phyloP scores from a whole-genome alignment of 2,888 invertebrate species.

The Craniophora ligustri region DNA sequence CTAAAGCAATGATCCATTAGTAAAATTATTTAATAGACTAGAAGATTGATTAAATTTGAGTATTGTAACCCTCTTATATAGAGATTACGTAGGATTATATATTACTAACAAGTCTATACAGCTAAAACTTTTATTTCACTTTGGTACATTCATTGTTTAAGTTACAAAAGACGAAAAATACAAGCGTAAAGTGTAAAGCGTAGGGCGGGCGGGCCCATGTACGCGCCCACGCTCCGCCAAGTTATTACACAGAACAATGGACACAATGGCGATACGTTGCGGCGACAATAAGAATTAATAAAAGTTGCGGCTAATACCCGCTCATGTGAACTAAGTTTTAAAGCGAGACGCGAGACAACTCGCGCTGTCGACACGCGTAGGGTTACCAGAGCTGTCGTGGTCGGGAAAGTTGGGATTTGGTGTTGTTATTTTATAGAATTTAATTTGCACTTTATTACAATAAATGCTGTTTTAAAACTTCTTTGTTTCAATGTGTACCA shows the following conservation, averaged over 20 bases:
- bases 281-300: conserved; percentile 49
- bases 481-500: no score
- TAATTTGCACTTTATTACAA: no score
- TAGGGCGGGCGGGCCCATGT: conserved; percentile 5
- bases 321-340: conserved; percentile 34
- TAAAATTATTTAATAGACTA: no score
- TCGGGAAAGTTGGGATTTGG: no score
- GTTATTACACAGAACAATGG: conserved; percentile 35
- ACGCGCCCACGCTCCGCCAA: conserved; percentile 14
- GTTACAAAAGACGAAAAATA: conserved; percentile 9
- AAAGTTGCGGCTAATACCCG: conserved; percentile 50
- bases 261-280: conserved; percentile 24
- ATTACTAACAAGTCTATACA: neutral
- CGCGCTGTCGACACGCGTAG: conserved; percentile 10
- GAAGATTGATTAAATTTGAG: neutral
- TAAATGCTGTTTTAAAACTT: no score
- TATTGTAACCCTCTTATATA: neutral
- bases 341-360: conserved; percentile 18
- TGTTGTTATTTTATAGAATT: no score
- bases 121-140: conserved; percentile 2
- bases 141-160: conserved; percentile 13
- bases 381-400: conserved; percentile 2
- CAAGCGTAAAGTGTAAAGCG: conserved; percentile 3
- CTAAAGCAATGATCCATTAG: no score
- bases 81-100: neutral